Conservation (phyloP, 2,113 vertebrate genomes). For the Oncorhynchus kisutch region DNA sequence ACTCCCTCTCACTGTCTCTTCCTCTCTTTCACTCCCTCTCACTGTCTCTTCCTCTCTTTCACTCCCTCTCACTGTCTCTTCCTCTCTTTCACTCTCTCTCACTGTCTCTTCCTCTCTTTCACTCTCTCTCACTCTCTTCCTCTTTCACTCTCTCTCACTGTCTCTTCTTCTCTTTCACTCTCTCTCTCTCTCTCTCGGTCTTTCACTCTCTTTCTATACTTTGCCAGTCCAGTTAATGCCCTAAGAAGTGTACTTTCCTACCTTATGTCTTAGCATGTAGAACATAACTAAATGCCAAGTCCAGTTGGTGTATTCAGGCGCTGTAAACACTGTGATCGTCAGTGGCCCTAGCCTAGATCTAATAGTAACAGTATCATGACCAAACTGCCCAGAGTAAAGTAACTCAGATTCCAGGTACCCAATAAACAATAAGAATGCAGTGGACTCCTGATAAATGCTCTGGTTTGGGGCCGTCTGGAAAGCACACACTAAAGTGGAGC, state of each 20-base stretch:
- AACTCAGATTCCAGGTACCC: slow-evolving; percentile 26
- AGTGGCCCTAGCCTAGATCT: background rate
- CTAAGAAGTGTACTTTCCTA: background rate
- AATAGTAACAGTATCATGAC: slow-evolving; percentile 1
- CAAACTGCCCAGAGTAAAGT: slow-evolving; percentile 6
- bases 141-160: too few species aligned
- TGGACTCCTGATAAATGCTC: slow-evolving; percentile 38
- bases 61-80: too few species aligned
- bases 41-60: too few species aligned
- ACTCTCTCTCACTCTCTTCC: too few species aligned
- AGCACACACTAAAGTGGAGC: slow-evolving; percentile 40
- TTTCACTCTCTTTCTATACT: background rate
- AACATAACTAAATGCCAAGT: background rate
- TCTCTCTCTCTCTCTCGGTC: too few species aligned
- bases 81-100: too few species aligned
- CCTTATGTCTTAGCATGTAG: background rate
- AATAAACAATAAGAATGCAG: slow-evolving; percentile 33
- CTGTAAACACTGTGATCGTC: background rate
- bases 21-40: too few species aligned
- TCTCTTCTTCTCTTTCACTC: too few species aligned
- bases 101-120: too few species aligned
- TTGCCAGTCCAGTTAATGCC: slow-evolving; percentile 36
- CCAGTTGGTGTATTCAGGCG: background rate
- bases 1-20: background rate
- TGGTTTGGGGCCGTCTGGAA: slow-evolving; percentile 46